Evolutionary conservation across 2,888 invertebrate species (phyloP), one percentile per base, ranked within the genome.

Genomic region (Chrysotoxum bicinctum): DNA sequence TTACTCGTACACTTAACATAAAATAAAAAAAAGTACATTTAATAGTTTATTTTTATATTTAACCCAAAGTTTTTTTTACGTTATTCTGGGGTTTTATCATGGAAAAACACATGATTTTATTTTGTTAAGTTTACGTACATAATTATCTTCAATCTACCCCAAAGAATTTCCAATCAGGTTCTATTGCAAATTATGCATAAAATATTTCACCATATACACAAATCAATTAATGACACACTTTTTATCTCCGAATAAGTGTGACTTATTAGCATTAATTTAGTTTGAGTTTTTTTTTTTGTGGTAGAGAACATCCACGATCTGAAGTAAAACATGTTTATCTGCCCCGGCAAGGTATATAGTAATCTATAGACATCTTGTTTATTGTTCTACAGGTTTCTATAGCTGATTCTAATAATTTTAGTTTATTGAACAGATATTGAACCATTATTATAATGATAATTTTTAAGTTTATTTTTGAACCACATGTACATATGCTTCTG

Each of bases 211-310:
- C 12, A 75, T 32, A 37, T 23, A 1, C 0, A 32, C 52, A 66
- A 68, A 68, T 40, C 35, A 50, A 69, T 23, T 40, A 48, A 37
- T 48, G 72, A 37, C 78, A 66, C 66, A 66, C 73, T 78, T 73
- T 35, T 37, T 40, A 40, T 40, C 64, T 21, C 45, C 26, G 26
- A 72, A 58, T 72, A 78, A 73, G 78, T 78, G 78, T 78, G 73
- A 58, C 72, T 45, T 56, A 64, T 78, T 72, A 78, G 48, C 54
- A 78, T 78, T 26, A 45, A 52, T 52, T 54, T 26, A 37, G 0
- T 37, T 21, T 58, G 1, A 30, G 8, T 32, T 19, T 6, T 10
- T 21, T 21, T 37, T 37, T 37, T 6, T 10, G n/a, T 32, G 0
- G 14, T 14, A 12, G 0, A 7, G 6, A 12, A 50, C 8, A 50